These are phyloP conservation scores for Limnephilus marmoratus DNA, from an alignment of 2,888 invertebrate species.

Conservation along the genomic window DNA sequence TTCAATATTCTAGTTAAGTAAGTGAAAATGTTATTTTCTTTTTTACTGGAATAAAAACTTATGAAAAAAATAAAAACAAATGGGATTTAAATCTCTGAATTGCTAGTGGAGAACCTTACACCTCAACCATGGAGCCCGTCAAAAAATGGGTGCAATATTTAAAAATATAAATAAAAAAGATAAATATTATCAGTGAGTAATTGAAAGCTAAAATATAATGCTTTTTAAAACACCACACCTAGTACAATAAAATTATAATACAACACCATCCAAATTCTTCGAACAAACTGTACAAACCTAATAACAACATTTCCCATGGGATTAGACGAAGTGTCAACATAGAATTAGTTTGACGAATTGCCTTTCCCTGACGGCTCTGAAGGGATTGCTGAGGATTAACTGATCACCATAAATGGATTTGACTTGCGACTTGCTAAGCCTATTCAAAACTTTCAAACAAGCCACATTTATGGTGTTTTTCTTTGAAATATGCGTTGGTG, in stretches of 20 bases:
- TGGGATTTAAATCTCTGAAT: no score
- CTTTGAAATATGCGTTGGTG: slow-evolving; percentile 20
- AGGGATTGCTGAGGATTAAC: slow-evolving; percentile 34
- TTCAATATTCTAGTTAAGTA: no score
- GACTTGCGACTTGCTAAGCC: slow-evolving; percentile 23
- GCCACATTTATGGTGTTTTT: neutral
- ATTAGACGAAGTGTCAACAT: slow-evolving; percentile 48
- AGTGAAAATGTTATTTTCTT: no score
- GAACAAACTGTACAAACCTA: neutral
- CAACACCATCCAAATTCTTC: neutral
- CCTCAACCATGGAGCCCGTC: no score
- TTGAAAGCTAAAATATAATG: no score
- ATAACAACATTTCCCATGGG: slow-evolving; percentile 7
- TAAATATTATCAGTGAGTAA: no score
- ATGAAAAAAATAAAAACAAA: no score
- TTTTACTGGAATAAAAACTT: no score
- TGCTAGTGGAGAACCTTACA: no score
- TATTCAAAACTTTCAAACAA: neutral
- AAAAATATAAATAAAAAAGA: no score
- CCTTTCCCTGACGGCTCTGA: slow-evolving; percentile 36
- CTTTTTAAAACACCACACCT: neutral
- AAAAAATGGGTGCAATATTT: no score
- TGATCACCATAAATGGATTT: slow-evolving; percentile 42
- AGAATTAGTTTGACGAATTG: slow-evolving; percentile 60
- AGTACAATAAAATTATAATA: neutral